Conservation (phyloP, 23 tunicate species). For the Styela clava region DNA sequence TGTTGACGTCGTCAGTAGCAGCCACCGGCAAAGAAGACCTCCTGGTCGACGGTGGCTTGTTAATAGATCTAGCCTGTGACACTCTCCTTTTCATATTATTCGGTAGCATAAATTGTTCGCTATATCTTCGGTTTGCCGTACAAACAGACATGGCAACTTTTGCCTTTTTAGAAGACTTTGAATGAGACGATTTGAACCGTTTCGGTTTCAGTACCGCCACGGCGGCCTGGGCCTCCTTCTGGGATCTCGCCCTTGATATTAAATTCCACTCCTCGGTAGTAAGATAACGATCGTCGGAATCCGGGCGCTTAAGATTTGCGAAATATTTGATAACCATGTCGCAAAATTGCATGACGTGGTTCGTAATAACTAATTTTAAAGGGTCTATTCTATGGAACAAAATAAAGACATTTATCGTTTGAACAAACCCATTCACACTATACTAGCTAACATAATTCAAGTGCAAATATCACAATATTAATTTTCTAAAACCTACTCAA, state of each 20-base stretch:
- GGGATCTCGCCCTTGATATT: constrained; percentile 8
- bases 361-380: too few relatives aligned
- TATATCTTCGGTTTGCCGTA: neutral
- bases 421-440: too few relatives aligned
- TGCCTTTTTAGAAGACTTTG: constrained; percentile 1
- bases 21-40: constrained; percentile 12
- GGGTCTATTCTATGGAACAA: too few relatives aligned
- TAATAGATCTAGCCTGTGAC: constrained; percentile 1
- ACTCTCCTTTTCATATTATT: neutral
- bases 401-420: too few relatives aligned
- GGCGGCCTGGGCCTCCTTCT: neutral
- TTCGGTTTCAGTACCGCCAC: constrained; percentile 10
- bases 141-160: neutral
- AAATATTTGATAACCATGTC: constrained; percentile 27
- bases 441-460: too few relatives aligned
- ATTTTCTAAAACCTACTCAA: too few relatives aligned
- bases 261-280: constrained; percentile 24
- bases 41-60: neutral
- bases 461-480: too few relatives aligned
- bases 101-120: constrained; percentile 10
- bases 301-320: constrained; percentile 22
- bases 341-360: constrained; percentile 31
- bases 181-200: constrained; percentile 1
- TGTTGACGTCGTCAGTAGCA: constrained; percentile 6
- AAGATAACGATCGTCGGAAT: constrained; percentile 20